A percentile compares a stretch with the other conserved stretches of the same genome.
phyloP scores from a whole-genome alignment of 1,140 invertebrate genomes.

The Aphaenogaster ashmeadi region DNA sequence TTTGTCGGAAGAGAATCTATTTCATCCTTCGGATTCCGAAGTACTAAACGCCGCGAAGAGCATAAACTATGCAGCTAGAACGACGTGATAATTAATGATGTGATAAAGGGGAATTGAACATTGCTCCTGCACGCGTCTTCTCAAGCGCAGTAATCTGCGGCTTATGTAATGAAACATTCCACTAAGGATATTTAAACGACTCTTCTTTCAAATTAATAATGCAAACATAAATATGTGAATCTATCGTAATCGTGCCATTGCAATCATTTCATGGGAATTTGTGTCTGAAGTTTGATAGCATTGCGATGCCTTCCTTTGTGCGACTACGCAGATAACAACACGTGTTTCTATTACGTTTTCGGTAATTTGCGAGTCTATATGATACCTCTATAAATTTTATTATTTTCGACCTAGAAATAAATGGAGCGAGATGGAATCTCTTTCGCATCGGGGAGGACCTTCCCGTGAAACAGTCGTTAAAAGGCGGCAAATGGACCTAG shows the following conservation, averaged over 20 bases:
- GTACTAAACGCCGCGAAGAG: conserved; percentile 25
- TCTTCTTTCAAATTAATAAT: not conserved
- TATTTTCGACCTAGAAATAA: not conserved
- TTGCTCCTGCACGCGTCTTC: not conserved
- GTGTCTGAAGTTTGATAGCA: not conserved
- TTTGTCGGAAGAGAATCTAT: conserved; percentile 45
- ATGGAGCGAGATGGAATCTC: not conserved
- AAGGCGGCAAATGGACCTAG: not conserved
- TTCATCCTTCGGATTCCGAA: conserved; percentile 50
- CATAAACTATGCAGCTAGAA: conserved; percentile 23
- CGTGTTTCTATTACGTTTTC: conserved; percentile 3
- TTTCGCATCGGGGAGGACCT: not conserved
- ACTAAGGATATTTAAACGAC: not conserved
- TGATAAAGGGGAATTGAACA: conserved; percentile 40
- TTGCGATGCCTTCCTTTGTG: not conserved
- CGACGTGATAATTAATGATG: conserved; percentile 18
- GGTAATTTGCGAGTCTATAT: not conserved
- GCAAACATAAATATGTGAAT: not conserved
- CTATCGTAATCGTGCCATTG: not conserved
- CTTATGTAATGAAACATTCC: not conserved
- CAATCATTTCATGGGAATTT: conserved; percentile 7
- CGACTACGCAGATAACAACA: not conserved
- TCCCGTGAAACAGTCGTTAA: not conserved
- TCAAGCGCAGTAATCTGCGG: not conserved
- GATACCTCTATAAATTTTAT: not conserved